Percentiles rank a stretch among this genome's conserved stretches.
These are phyloP conservation scores for Drosophila funebris DNA, from an alignment of 1,140 invertebrate genomes.

Conservation along the genomic window DNA sequence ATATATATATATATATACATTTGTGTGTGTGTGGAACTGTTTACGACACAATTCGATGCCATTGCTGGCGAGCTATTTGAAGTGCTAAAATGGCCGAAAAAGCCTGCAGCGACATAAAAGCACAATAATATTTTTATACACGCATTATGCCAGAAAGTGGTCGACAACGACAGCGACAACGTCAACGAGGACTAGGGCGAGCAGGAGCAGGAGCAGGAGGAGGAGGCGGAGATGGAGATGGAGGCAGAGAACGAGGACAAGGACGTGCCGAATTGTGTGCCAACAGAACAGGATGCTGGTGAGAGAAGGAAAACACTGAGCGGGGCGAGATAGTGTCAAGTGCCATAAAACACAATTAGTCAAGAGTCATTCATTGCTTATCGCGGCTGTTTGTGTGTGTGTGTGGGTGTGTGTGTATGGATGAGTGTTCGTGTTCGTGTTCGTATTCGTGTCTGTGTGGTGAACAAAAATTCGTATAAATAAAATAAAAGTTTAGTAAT, in stretches of 20 bases:
- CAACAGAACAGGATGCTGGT: not conserved
- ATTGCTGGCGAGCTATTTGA: slow-evolving; percentile 22
- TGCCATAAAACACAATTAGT: slow-evolving; percentile 47
- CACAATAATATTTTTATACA: slow-evolving; percentile 45
- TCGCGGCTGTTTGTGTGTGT: not conserved
- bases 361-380: slow-evolving; percentile 33
- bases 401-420: no score
- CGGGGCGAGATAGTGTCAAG: slow-evolving; percentile 24
- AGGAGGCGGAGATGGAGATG: not conserved
- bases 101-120: slow-evolving; percentile 35
- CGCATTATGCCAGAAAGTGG: slow-evolving; percentile 37
- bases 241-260: slow-evolving; percentile 3
- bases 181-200: no score
- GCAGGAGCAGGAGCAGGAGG: not conserved
- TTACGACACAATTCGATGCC: slow-evolving; percentile 15
- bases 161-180: no score
- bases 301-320: not conserved
- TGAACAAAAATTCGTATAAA: no score
- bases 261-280: slow-evolving; percentile 20
- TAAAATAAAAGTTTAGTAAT: no score
- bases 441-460: no score
- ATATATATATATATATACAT: not conserved
- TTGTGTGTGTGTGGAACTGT: not conserved
- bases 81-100: slow-evolving; percentile 43
- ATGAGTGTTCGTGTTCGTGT: no score